Base-by-base conservation (phyloP, 64 coral and sea anemone genomes). In the Montipora foliosa region DNA sequence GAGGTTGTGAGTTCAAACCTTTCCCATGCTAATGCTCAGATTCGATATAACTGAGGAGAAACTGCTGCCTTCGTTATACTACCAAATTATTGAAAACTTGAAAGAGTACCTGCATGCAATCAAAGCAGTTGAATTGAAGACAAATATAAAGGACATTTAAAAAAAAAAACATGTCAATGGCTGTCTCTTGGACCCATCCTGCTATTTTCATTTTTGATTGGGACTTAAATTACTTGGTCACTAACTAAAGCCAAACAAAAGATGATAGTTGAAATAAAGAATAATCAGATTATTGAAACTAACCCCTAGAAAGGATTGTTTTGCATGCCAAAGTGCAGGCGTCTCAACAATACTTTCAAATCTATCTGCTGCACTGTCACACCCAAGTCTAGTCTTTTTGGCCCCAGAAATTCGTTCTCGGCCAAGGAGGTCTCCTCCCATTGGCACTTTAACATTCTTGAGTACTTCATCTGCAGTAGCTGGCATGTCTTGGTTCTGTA, bases 131-230 rank as follows among this genome's bases (percentile, higher is more conserved):
- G 60, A 74, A 74, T 74, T 74, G 71, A 74, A 74, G 71, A 74
- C 0, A 29, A 74, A 64, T 64, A 12, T 12, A 64, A 74, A 44
- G 25, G 25, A 74, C 12, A 29, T 74, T 74, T 44, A 25, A 25
- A 8, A 37, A 37, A 19, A 70, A n/a, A n/a, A n/a, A n/a, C n/a
- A 16, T 74, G 0, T 29, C 7, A 29, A 29, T 74, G 25, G 22
- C 4, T 74, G 71, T 24, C 71, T 44, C 71, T 74, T 29, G 22
- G 71, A 29, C 71, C 71, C 71, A 24, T 74, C 71, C 71, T 74
- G 71, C 71, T 74, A 74, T 74, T 74, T 74, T 74, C 71, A 74
- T 74, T 74, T 74, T 74, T 74, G 71, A 74, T 74, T 74, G 71
- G 22, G 71, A 24, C 60, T 64, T 7, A 55, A 55, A 10, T 55